Evolutionary conservation across 2,113 vertebrate genomes (phyloP).

Genomic region (Natator depressus): DNA sequence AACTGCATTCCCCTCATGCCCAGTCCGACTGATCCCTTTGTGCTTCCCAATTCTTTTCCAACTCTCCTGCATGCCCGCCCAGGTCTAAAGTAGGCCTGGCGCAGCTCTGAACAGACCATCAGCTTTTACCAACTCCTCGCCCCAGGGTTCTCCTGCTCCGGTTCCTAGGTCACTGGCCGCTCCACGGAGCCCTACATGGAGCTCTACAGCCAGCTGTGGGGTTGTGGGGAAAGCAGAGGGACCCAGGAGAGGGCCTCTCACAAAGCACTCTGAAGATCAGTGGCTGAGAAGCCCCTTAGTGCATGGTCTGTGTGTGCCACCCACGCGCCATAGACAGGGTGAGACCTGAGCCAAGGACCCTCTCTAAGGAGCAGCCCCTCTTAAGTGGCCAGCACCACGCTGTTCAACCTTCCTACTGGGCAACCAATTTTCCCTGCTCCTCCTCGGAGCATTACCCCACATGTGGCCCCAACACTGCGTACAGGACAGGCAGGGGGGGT

Average conservation of each 20-base stretch:
- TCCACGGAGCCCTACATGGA: neutral
- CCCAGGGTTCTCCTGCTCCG: neutral
- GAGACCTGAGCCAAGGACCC: neutral
- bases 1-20: neutral
- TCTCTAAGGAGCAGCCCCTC: neutral
- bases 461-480: fast-evolving
- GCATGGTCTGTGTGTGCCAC: neutral
- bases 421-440: neutral
- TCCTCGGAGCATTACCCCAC: neutral
- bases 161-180: neutral
- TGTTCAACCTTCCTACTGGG: neutral
- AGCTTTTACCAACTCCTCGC: neutral
- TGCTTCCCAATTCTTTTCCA: neutral
- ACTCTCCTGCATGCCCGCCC: neutral
- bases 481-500: neutral
- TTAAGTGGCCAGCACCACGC: neutral
- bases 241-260: neutral
- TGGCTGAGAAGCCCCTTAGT: neutral
- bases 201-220: neutral
- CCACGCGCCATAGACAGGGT: neutral
- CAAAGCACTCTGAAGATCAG: neutral
- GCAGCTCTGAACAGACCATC: neutral
- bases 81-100: neutral
- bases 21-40: neutral
- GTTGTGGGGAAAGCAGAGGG: neutral